These are phyloP conservation scores for Antennarius maculatus DNA, from an alignment of 2,797 vertebrate species.

Conservation along the genomic window DNA sequence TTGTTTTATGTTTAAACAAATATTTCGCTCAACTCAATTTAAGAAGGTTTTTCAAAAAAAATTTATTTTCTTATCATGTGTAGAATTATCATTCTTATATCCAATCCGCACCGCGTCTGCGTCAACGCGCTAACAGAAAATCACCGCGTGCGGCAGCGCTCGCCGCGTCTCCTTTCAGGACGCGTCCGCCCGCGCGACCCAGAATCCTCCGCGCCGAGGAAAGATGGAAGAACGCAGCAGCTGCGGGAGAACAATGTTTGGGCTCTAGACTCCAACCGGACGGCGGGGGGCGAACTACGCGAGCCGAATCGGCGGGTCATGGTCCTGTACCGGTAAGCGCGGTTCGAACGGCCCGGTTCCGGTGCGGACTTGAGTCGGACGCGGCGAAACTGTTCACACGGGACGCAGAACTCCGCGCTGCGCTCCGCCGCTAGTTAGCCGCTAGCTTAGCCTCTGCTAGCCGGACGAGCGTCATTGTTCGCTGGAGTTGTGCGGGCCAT, in stretches of 20 bases:
- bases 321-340: constrained; percentile 81
- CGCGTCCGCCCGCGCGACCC: constrained; percentile 74
- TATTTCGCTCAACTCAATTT: too few relatives aligned
- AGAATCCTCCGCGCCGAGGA: constrained; percentile 83
- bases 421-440: constrained; percentile 59
- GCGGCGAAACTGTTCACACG: constrained; percentile 24
- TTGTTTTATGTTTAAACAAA: too few relatives aligned
- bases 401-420: constrained; percentile 79
- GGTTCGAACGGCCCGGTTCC: background rate
- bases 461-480: constrained; percentile 83
- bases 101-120: too few relatives aligned
- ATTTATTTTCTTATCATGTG: too few relatives aligned
- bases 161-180: constrained; percentile 58
- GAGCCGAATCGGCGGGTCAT: constrained; percentile 62
- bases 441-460: constrained; percentile 58
- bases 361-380: background rate
- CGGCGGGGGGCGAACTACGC: constrained; percentile 59
- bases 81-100: too few relatives aligned
- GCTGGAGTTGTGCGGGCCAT: constrained; percentile 73
- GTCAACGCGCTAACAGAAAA: too few relatives aligned
- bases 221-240: constrained; percentile 86
- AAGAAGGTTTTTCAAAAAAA: too few relatives aligned
- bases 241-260: constrained; percentile 85
- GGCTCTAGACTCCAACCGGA: constrained; percentile 75
- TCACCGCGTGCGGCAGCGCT: too few relatives aligned